These are phyloP conservation scores for Benitochromis conjunctus DNA, from an alignment of 2,113 vertebrate species.

Conservation along the genomic window DNA sequence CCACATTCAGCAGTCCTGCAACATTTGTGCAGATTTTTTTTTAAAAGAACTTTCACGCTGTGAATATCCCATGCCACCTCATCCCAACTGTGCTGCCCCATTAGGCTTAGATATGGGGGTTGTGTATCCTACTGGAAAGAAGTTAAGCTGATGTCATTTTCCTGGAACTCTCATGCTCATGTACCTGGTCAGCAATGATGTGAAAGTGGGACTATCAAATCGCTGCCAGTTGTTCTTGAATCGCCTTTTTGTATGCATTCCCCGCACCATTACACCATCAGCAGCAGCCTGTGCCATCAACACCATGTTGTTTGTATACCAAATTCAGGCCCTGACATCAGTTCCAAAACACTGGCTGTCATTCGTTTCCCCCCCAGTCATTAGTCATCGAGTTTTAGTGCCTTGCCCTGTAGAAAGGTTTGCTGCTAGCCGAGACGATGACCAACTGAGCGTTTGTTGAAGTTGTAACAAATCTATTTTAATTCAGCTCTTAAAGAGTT, in stretches of 20 bases:
- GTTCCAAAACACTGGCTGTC: not conserved
- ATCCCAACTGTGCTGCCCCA: conserved; percentile 14
- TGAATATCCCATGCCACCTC: not conserved
- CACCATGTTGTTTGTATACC: not conserved
- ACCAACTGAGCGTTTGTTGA: not conserved
- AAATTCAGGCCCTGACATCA: not conserved
- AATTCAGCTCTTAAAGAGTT: not conserved
- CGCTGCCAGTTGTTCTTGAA: not conserved
- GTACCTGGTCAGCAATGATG: conserved; percentile 21
- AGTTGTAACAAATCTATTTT: not conserved
- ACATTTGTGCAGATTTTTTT: not conserved
- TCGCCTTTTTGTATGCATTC: conserved; percentile 18
- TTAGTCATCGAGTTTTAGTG: not conserved
- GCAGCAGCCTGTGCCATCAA: not conserved
- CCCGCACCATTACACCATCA: not conserved
- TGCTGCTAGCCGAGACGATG: not conserved
- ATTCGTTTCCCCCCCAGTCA: not conserved
- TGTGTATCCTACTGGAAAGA: not conserved
- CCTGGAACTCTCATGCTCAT: conserved; percentile 25
- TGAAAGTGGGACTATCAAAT: conserved; percentile 24
- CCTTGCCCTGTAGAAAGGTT: not conserved
- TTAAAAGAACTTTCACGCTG: not conserved
- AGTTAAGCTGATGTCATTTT: conserved; percentile 31
- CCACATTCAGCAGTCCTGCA: not conserved
- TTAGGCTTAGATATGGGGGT: conserved; percentile 14